Conservation (phyloP, 2,888 invertebrate species). For the Drosophila antonietae region DNA sequence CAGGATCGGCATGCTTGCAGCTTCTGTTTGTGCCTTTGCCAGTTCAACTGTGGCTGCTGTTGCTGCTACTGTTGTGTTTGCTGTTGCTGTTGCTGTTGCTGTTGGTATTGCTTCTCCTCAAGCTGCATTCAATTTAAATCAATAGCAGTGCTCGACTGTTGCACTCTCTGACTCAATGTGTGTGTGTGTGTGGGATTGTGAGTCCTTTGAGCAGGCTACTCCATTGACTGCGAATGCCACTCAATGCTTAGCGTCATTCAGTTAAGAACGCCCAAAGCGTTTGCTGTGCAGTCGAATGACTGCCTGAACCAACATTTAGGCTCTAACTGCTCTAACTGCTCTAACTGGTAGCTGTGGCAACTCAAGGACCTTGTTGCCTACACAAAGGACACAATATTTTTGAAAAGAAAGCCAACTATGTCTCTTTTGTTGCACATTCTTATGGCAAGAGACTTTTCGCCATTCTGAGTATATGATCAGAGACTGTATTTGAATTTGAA, state of each 20-base stretch:
- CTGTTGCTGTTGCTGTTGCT: conserved; percentile 20
- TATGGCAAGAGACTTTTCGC: no score
- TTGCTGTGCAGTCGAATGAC: conserved; percentile 62
- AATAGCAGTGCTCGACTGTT: conserved; percentile 45
- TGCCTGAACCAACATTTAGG: conserved; percentile 44
- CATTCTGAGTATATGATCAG: neutral
- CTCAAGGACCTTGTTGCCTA: conserved; percentile 17
- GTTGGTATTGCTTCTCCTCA: conserved; percentile 17
- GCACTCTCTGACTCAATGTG: conserved; percentile 1
- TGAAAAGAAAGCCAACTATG: neutral
- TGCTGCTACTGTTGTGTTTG: conserved; percentile 19
- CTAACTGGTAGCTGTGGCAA: conserved; percentile 16
- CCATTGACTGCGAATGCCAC: conserved; percentile 62
- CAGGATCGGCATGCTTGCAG: conserved; percentile 32
- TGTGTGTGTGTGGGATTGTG: neutral
- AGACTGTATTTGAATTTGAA: neutral
- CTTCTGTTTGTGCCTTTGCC: conserved; percentile 35
- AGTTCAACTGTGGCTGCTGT: conserved; percentile 20
- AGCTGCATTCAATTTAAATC: conserved; percentile 72
- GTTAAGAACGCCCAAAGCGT: conserved; percentile 53
- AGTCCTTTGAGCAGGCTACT: conserved; percentile 44
- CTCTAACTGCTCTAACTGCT: conserved; percentile 27
- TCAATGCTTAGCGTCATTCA: conserved; percentile 63
- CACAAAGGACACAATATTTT: conserved; percentile 14
- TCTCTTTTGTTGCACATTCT: neutral